Evolutionary conservation across 2,797 vertebrate species (phyloP).

Genomic region (Urosaurus nigricauda): DNA sequence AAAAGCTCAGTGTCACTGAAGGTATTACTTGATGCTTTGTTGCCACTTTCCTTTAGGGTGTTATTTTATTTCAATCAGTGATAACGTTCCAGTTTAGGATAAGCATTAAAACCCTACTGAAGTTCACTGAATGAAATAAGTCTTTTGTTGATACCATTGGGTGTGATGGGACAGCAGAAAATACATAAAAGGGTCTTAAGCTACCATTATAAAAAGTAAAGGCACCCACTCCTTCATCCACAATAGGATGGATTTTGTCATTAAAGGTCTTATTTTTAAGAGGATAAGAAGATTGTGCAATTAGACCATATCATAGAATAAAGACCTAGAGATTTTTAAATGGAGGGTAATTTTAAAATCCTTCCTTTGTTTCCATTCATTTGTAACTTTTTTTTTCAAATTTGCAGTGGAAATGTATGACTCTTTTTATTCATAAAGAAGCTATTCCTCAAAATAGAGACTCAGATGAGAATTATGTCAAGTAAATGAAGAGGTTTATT

Average conservation of each 20-base stretch:
- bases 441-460: neutral
- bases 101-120: slow-evolving; percentile 24
- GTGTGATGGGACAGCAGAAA: slow-evolving; percentile 12
- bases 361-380: slow-evolving; percentile 32
- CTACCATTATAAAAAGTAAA: slow-evolving; percentile 1
- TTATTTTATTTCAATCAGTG: slow-evolving; percentile 23
- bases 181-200: neutral
- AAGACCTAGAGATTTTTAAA: slow-evolving; percentile 51
- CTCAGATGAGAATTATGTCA: slow-evolving; percentile 10
- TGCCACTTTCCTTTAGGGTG: neutral
- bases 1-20: neutral
- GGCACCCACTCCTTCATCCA: slow-evolving; percentile 23
- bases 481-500: slow-evolving; percentile 25
- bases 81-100: neutral
- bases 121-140: slow-evolving; percentile 2
- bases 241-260: neutral
- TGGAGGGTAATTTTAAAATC: slow-evolving; percentile 45
- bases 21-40: neutral
- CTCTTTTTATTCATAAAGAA: slow-evolving; percentile 35
- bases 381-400: slow-evolving; percentile 31
- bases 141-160: neutral
- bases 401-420: slow-evolving; percentile 7
- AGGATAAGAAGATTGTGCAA: slow-evolving; percentile 42
- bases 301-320: slow-evolving; percentile 35
- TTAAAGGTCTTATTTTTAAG: slow-evolving; percentile 9